Base-by-base conservation (phyloP, 2,113 vertebrate genomes). In the Choloepus hoffmanni region DNA sequence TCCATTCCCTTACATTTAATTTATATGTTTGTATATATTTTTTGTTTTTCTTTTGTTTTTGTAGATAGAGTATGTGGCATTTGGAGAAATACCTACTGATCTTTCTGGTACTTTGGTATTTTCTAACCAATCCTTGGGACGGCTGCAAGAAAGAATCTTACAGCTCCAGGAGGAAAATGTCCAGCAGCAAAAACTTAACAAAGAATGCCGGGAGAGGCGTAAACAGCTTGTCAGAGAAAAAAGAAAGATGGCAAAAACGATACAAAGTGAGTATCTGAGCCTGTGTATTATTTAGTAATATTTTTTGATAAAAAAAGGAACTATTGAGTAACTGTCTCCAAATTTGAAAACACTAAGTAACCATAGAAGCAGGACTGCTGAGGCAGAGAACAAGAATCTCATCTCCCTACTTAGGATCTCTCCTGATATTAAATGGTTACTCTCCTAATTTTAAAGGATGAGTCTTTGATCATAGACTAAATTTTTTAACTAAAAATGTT, bases 31-130 rank as follows among this genome's bases (percentile, higher is more conserved):
- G 50, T 83, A 48, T 74, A 94, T 78, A 19, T 77, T 18, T 40
- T 65, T 14, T 28, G 36, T 67, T 70, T 89, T 84, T 62, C 28
- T 33, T 73, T 97, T 50, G 68, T 96, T 92, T 85, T 97, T 7
- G 11, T 97, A 99, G 99, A 99, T 99, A 81, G 98, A 99, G 81
- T 99, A 98, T 94, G 62, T 99, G 62, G 70, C 90, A 10, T 95
- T 98, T 53, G 98, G 98, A 62, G 89, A 98, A 58, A 92, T 99
- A 91, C 99, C 99, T 0, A 76, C 36, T 12, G 98, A 99, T 93
- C 98, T 99, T 96, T 98, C 98, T 23, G 96, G 98, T 14, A 98
- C 98, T 0, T 93, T 99, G 98, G 98, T 99, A 33, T 98, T 99
- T 98, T 98, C 98, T 90, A 98, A 97, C 33, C 72, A 62, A 4